Base-by-base conservation (phyloP, 2,888 invertebrate species). In the Prostheceraeus crozeri region DNA sequence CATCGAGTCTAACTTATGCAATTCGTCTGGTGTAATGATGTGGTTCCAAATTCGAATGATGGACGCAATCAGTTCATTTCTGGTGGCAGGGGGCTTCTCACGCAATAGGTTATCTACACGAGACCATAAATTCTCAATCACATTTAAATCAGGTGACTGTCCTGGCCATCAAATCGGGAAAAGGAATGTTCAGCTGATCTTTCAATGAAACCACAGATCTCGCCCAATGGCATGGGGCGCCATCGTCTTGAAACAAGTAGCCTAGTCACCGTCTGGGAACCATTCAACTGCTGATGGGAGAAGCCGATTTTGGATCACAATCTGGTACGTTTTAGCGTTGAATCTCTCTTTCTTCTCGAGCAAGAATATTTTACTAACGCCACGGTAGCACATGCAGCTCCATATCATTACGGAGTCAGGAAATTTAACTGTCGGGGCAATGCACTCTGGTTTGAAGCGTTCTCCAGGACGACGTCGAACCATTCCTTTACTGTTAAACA, bases 101-200 rank as follows among this genome's bases (percentile, higher is more conserved):
- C 40, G n/a, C 19, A 40, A 23, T 23, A 8, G 40, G 23, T 8
- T 4, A 40, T 40, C 40, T 40, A 40, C 40, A 40, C 40, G 6
- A 40, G 40, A 4, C 16, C 48, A 48, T 30, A 48, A 48, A 48
- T 48, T 48, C 48, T 48, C 48, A 25, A 48, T 48, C 3, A 48
- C 48, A 21, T 48, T 48, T 3, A 48, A 30, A 48, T 48, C 48
- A 11, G 48, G 48, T n/a, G 48, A 48, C 48, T 48, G 48, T 8
- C 48, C 48, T 28, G 48, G 48, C 48, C 48, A 48, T 30, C 48
- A 48, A n/a, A 48, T 48, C 48, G 25, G 28, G 14, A 48, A 6
- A 19, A 8, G 48, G 23, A 19, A 48, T 48, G 48, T 48, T 25
- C 27, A 48, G 48, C n/a, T 23, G 48, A 4, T 48, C 48, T 19